phyloP scores from a whole-genome alignment of 2,888 invertebrate genomes.

The Notodonta dromedarius region DNA sequence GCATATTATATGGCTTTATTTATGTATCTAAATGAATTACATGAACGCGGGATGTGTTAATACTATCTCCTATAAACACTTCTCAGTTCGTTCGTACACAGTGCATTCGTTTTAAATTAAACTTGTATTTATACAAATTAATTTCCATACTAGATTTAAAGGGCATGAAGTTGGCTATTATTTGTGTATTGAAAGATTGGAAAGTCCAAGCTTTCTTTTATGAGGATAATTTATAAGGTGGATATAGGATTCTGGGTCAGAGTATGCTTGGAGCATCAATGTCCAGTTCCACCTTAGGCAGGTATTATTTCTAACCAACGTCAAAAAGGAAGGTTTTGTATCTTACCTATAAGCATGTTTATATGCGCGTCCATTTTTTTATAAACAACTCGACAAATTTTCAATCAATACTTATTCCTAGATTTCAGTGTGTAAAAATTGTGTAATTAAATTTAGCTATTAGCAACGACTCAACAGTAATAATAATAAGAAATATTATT shows the following conservation, averaged over 20 bases:
- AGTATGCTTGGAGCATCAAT: no score
- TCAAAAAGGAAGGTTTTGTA: no score
- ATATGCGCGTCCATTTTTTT: no score
- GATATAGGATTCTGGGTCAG: not conserved
- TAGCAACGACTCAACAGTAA: no score
- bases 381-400: no score
- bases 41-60: not conserved
- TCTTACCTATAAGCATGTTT: no score
- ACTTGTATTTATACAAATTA: not conserved
- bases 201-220: not conserved
- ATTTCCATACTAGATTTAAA: not conserved
- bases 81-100: not conserved
- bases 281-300: no score
- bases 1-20: conserved; percentile 39
- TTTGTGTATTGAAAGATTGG: not conserved
- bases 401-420: no score
- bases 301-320: no score
- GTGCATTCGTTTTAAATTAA: not conserved
- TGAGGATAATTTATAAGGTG: not conserved
- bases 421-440: no score
- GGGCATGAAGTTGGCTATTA: not conserved
- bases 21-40: conserved; percentile 9
- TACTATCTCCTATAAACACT: not conserved
- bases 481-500: no score
- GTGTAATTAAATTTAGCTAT: no score